Conservation (phyloP, 2,888 invertebrate genomes). For the Xanthorhoe spadicearia region DNA sequence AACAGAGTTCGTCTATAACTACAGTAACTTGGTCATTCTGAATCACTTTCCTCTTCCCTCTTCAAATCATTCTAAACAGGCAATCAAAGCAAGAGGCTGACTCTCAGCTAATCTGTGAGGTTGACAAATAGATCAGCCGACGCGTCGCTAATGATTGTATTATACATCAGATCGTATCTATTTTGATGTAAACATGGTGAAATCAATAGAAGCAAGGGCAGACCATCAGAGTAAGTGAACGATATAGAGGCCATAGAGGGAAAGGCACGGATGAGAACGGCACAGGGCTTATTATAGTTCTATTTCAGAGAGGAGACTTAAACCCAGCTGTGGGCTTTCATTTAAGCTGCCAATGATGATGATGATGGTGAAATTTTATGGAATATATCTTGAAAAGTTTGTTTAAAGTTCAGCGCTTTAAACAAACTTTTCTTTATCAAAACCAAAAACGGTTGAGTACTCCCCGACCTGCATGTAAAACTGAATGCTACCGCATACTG, state of each 20-base stretch:
- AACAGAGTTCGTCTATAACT: too few species aligned
- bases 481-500: conserved; percentile 65
- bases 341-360: too few species aligned
- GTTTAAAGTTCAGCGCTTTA: too few species aligned
- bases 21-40: not conserved
- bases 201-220: too few species aligned
- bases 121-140: conserved; percentile 50
- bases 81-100: conserved; percentile 33
- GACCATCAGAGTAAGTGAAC: too few species aligned
- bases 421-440: not conserved
- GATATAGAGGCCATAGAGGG: too few species aligned
- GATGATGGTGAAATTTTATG: too few species aligned
- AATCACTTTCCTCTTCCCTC: conserved; percentile 1
- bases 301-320: too few species aligned
- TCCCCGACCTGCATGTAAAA: conserved; percentile 51
- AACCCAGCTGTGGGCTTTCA: too few species aligned
- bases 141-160: conserved; percentile 55
- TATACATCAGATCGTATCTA: conserved; percentile 45
- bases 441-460: conserved; percentile 46
- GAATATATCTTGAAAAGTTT: too few species aligned
- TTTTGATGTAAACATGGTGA: conserved; percentile 8
- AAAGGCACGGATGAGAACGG: too few species aligned
- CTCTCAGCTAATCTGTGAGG: conserved; percentile 16
- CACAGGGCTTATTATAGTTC: too few species aligned
- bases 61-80: conserved; percentile 5